Base-by-base conservation (phyloP, 2,113 vertebrate species). In the Phrynosoma blainvillii region DNA sequence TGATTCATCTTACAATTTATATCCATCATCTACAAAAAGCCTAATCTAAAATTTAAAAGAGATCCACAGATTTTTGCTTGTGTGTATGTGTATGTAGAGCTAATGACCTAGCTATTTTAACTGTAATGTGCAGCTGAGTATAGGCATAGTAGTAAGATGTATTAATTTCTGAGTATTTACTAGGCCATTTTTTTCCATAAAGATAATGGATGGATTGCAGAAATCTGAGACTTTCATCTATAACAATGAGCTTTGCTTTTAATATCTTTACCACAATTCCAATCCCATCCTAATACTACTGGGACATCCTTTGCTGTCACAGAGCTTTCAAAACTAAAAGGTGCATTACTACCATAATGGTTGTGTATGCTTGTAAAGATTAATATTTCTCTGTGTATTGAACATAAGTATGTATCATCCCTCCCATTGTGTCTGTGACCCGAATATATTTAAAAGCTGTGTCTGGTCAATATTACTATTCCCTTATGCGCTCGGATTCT, bases 161-260 rank as follows among this genome's bases (percentile, higher is more conserved):
- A 73, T 56, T 84, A 84, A 74, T 84, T 42, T 59, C 42, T 25
- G 70, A 84, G 42, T 84, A 84, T 73, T 47, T 83, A 36, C 82
- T 70, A 68, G 47, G 18, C 9, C 16, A 74, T 74, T 36, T 84
- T 84, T 84, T 84, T 84, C 40, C 82, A 84, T 84, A 54, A 70
- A 32, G 42, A 56, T 56, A 84, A 84, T 74, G 68, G 82, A 54
- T 84, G 82, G 81, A 73, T 84, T 84, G 27, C 30, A 23, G 68
- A 73, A 70, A 70, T 70, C 65, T 83, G 65, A 70, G 23, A 83
- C 25, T n/a, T 83, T 25, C 25, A 27, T 82, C 62, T 83, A 30
- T 47, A 83, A 83, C 81, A 83, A 70, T 68, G 27, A 83, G 36
- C 81, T 83, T 70, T 82, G 16, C 3, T 73, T 54, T 68, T 32